Evolutionary conservation across 2,888 invertebrate species (phyloP).

Genomic region (Embidobia sp.): DNA sequence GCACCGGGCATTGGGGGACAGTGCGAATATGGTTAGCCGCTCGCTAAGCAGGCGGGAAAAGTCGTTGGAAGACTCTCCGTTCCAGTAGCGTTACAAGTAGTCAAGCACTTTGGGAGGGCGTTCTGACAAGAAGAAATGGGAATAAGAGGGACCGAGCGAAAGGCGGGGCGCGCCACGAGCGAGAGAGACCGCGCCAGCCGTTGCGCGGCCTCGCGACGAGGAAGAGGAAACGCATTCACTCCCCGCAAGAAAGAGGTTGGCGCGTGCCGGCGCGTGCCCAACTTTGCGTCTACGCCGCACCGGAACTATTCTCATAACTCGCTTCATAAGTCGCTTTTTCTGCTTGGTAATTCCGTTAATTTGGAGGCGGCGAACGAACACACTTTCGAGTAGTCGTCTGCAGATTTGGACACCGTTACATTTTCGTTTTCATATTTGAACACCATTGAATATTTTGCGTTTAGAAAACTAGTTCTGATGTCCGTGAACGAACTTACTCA

Average conservation of each 20-base stretch:
- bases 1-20: conserved; percentile 15
- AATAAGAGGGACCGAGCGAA: conserved; percentile 52
- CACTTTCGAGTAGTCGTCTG: too few species aligned
- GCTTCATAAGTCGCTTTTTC: conserved; percentile 36
- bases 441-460: too few species aligned
- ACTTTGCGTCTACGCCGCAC: conserved; percentile 53
- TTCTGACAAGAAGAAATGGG: conserved; percentile 55
- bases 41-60: conserved; percentile 60
- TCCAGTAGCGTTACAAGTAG: conserved; percentile 65
- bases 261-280: conserved; percentile 67
- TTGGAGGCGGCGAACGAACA: neutral
- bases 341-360: conserved; percentile 31
- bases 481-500: too few species aligned
- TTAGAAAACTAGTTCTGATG: too few species aligned
- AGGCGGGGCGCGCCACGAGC: conserved; percentile 50
- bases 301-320: conserved; percentile 56
- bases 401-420: too few species aligned
- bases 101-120: conserved; percentile 65
- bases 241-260: conserved; percentile 52
- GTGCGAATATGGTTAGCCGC: conserved; percentile 49
- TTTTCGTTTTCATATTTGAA: too few species aligned
- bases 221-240: conserved; percentile 59
- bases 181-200: conserved; percentile 26
- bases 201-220: conserved; percentile 14
- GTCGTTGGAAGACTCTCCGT: conserved; percentile 62